A percentile compares a stretch with the other conserved stretches of the same genome.
phyloP scores from a whole-genome alignment of 2,113 vertebrate species.

The Platichthys stellatus region DNA sequence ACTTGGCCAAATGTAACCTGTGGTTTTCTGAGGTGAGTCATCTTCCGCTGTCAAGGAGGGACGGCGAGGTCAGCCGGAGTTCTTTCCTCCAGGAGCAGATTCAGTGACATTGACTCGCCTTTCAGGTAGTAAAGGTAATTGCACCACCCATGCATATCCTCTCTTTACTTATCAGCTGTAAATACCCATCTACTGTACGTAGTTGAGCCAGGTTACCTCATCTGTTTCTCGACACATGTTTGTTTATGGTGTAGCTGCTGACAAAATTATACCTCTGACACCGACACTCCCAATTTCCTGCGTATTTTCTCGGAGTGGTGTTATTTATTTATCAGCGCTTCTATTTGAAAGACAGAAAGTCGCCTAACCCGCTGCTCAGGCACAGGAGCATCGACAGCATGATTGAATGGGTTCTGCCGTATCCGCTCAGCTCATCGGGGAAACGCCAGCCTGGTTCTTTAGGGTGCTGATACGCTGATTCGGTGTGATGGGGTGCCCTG shows the following conservation, averaged over 20 bases:
- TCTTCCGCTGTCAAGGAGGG: slow-evolving; percentile 45
- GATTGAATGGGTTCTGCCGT: slow-evolving; percentile 55
- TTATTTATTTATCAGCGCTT: slow-evolving; percentile 7
- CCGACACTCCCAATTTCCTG: neutral
- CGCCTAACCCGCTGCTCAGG: slow-evolving; percentile 17
- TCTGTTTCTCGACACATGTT: slow-evolving; percentile 1
- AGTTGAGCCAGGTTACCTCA: slow-evolving; percentile 5
- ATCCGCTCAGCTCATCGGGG: neutral
- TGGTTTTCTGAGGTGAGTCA: slow-evolving; percentile 63
- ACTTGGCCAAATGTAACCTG: slow-evolving; percentile 55
- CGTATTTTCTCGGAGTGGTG: neutral
- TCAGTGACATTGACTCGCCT: slow-evolving; percentile 61
- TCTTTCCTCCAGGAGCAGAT: slow-evolving; percentile 43
- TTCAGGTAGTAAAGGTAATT: slow-evolving; percentile 58
- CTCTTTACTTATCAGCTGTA: slow-evolving; percentile 23
- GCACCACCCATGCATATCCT: slow-evolving; percentile 23
- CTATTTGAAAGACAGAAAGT: slow-evolving; percentile 38
- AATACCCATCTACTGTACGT: slow-evolving; percentile 7
- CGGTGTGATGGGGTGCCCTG: slow-evolving; percentile 59
- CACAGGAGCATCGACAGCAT: slow-evolving; percentile 36
- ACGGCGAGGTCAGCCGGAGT: slow-evolving; percentile 63
- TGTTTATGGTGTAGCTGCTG: slow-evolving; percentile 4
- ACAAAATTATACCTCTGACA: neutral
- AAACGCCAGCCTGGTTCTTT: slow-evolving; percentile 45
- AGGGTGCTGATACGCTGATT: slow-evolving; percentile 70